phyloP scores from a whole-genome alignment of 2,797 vertebrate species.

The Ctenopoma multispine region DNA sequence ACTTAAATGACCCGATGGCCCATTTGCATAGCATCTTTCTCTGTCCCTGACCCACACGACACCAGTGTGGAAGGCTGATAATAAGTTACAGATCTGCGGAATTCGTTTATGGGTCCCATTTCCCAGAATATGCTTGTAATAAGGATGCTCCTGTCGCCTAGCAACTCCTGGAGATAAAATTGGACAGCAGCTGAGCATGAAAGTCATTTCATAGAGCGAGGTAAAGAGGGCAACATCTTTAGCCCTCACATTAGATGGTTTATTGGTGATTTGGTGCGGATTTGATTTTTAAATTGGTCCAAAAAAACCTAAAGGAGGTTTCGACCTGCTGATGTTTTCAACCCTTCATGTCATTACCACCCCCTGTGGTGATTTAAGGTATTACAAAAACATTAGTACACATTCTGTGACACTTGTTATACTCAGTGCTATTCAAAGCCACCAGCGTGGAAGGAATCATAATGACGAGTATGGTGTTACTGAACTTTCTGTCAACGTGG shows the following conservation, averaged over 20 bases:
- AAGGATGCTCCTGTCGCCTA: slow-evolving; percentile 76
- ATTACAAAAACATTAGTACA: slow-evolving; percentile 62
- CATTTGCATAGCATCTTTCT: slow-evolving; percentile 44
- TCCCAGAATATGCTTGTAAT: slow-evolving; percentile 63
- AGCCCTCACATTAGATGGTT: slow-evolving; percentile 8
- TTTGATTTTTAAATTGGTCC: slow-evolving; percentile 41
- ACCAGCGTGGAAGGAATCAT: slow-evolving; percentile 54
- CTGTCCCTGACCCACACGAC: slow-evolving; percentile 41
- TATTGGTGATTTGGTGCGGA: slow-evolving; percentile 24
- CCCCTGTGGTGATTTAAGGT: slow-evolving; percentile 48
- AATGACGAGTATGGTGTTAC: slow-evolving; percentile 42
- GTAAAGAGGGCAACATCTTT: slow-evolving; percentile 49
- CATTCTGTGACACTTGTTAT: slow-evolving; percentile 28
- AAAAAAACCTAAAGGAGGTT: slow-evolving; percentile 14
- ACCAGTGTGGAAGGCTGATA: slow-evolving; percentile 32
- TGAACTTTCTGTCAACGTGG: slow-evolving; percentile 46
- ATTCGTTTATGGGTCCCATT: slow-evolving; percentile 62
- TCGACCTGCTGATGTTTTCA: background rate
- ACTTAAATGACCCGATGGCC: slow-evolving; percentile 6
- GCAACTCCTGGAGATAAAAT: slow-evolving; percentile 71
- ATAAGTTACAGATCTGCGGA: slow-evolving; percentile 52
- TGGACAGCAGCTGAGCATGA: slow-evolving; percentile 74
- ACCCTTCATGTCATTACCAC: background rate
- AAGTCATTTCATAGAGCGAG: slow-evolving; percentile 56
- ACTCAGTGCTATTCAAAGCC: slow-evolving; percentile 22